Base-by-base conservation (phyloP, 2,888 invertebrate genomes). In the Rhagophthalmus giganteus region DNA sequence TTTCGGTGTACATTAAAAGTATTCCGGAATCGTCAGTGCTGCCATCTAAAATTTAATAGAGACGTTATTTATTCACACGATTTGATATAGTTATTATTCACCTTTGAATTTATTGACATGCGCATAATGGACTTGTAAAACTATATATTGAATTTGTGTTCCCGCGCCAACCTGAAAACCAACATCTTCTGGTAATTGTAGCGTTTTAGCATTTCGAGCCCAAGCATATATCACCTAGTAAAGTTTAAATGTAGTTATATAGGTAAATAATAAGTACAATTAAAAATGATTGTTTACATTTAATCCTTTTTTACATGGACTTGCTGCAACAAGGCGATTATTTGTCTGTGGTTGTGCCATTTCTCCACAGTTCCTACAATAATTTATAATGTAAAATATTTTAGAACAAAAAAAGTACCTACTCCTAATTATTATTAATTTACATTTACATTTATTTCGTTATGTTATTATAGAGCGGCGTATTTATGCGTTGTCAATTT, bases 361-460 rank as follows among this genome's bases (percentile, higher is more conserved):
- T 78, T 95, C 95, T 0, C 97, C 95, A 71, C 97, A 98, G 71
- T 90, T 87, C 94, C 93, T 87, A 26, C n/a, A n/a, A n/a, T n/a
- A n/a, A n/a, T n/a, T n/a, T n/a, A n/a, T n/a, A n/a, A n/a, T n/a
- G n/a, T n/a, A n/a, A n/a, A n/a, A n/a, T n/a, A n/a, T n/a, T n/a
- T n/a, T n/a, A n/a, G n/a, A n/a, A n/a, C n/a, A n/a, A n/a, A n/a
- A n/a, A n/a, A n/a, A n/a, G n/a, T n/a, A n/a, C n/a, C n/a, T n/a
- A n/a, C n/a, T n/a, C n/a, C n/a, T n/a, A n/a, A n/a, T n/a, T n/a
- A n/a, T n/a, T n/a, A n/a, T n/a, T n/a, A n/a, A n/a, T n/a, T n/a
- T n/a, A n/a, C n/a, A n/a, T n/a, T n/a, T n/a, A n/a, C n/a, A n/a
- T n/a, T n/a, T n/a, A n/a, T n/a, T n/a, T n/a, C n/a, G n/a, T n/a